A percentile compares a stretch with the other conserved stretches of the same genome.
These are phyloP conservation scores for Stichodactyla helianthus DNA, from an alignment of 64 coral and sea anemone genomes.

Conservation along the genomic window DNA sequence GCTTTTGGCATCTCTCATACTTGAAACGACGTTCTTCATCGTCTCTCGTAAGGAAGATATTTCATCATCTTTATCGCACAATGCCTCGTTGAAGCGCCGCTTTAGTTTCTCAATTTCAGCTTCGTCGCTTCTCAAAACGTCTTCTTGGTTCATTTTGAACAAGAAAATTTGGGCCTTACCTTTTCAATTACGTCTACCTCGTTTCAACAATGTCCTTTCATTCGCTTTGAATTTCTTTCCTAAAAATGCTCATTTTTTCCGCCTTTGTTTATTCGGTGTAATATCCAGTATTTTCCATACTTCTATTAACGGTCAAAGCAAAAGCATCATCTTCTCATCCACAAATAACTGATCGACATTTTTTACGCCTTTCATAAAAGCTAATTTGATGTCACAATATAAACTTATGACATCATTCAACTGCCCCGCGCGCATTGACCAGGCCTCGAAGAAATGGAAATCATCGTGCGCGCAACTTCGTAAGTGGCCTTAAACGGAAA, in stretches of 20 bases:
- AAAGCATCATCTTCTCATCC: neutral
- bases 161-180: neutral
- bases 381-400: neutral
- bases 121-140: neutral
- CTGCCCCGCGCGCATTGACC: neutral
- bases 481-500: no score
- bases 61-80: slow-evolving; percentile 2
- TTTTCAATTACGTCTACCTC: neutral
- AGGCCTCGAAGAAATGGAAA: no score
- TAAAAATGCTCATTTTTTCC: neutral
- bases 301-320: neutral
- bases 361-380: neutral
- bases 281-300: neutral
- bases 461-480: no score
- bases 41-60: slow-evolving; percentile 1
- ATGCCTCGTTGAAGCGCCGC: neutral
- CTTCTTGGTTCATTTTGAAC: neutral
- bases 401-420: neutral
- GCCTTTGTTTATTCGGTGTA: neutral
- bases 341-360: neutral
- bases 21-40: neutral
- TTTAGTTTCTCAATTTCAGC: neutral
- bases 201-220: neutral
- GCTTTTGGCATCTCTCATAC: neutral
- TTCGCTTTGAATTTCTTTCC: neutral